Percentiles rank a stretch among this genome's conserved stretches.
phyloP scores from a whole-genome alignment of 2,797 vertebrate genomes.

The Sebastes nivosus region DNA sequence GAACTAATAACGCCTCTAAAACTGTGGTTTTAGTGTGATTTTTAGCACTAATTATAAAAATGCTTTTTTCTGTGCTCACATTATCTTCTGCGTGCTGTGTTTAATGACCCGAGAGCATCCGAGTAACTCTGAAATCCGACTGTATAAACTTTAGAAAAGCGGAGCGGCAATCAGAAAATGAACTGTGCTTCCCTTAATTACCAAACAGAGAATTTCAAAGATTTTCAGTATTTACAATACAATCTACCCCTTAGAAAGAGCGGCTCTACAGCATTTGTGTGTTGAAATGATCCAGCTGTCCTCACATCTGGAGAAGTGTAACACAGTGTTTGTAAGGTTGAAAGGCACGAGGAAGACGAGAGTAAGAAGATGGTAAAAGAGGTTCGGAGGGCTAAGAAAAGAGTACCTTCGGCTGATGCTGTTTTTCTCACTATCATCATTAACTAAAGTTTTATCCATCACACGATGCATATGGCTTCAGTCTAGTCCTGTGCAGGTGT shows the following conservation, averaged over 20 bases:
- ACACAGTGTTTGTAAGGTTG: neutral
- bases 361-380: neutral
- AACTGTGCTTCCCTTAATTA: neutral
- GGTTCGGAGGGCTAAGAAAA: neutral
- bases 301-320: neutral
- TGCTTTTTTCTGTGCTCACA: neutral
- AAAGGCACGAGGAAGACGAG: neutral
- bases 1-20: neutral
- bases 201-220: neutral
- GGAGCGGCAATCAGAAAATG: neutral
- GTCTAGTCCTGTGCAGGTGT: slow-evolving; percentile 29
- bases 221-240: neutral
- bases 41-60: neutral
- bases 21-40: neutral
- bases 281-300: neutral
- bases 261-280: neutral
- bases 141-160: neutral
- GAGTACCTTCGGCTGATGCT: neutral
- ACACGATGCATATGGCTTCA: slow-evolving; percentile 29
- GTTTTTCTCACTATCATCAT: slow-evolving; percentile 35
- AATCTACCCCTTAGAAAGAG: neutral
- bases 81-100: neutral
- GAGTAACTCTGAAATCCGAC: slow-evolving; percentile 2
- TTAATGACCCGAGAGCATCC: slow-evolving; percentile 18
- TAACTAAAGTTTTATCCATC: slow-evolving; percentile 47